Evolutionary conservation across 1,140 invertebrate genomes (phyloP), one percentile per base, ranked within the genome.

Genomic region (Bacillus rossius): DNA sequence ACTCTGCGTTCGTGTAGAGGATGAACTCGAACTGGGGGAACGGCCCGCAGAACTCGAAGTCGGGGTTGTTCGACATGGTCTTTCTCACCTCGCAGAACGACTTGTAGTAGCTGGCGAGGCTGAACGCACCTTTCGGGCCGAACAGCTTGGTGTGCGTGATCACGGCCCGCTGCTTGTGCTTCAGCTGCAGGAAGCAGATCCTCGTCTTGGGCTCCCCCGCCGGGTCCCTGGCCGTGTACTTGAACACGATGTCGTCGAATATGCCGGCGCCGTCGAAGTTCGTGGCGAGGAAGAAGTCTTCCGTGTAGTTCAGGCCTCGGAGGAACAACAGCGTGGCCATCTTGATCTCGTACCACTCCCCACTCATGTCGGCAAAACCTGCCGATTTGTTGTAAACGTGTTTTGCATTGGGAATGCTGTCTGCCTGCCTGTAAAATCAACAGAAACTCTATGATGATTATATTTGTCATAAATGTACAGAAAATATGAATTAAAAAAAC

Each of bases 171-270:
- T 29, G 19, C 20, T 53, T 53, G 19, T 53, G 50, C 19, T 53
- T 53, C 16, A 53, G 17, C 37, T 53, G 50, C 50, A 53, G 10
- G 10, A 51, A 25, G 8, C 20, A 53, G 20, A 20, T 29, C 14
- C 16, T 41, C 2, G 14, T n/a, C 19, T 29, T 53, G 20, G 17
- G 14, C 14, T 29, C 3, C 25, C n/a, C 50, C 10, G 29, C 19
- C 16, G 23, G 4, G 10, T 19, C 17, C n/a, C 23, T 45, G n/a
- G 29, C 29, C 5, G 29, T 34, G 29, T n/a, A 29, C 23, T 13
- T 53, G 50, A 53, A 53, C 8, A 53, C 25, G 3, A 53, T 53
- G 37, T 53, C 50, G 38, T 53, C 50, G n/a, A 17, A 53, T 4
- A 19, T 10, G 13, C 50, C 50, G 7, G 8, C 50, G 4, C 20